Conservation (phyloP, 2,797 vertebrate genomes). For the Spheniscus humboldti region DNA sequence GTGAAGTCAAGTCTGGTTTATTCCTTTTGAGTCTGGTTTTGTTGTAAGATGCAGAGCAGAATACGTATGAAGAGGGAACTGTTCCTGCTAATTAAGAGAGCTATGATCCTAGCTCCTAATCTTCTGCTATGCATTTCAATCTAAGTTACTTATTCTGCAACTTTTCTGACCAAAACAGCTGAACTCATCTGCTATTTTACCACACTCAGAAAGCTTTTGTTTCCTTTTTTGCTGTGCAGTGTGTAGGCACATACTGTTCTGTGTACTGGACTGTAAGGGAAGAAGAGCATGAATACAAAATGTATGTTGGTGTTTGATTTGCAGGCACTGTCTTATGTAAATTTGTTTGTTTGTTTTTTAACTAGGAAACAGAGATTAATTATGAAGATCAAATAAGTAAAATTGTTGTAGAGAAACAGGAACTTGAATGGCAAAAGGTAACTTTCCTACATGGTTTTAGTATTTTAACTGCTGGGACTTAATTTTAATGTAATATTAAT, state of each 20-base stretch:
- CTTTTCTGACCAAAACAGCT: neutral
- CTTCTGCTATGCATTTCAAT: neutral
- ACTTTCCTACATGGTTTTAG: neutral
- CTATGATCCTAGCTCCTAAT: neutral
- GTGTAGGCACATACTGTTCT: neutral
- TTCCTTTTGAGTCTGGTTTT: neutral
- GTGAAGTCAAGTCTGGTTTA: neutral
- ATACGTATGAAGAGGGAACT: neutral
- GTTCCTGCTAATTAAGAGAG: neutral
- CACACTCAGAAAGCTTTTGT: neutral
- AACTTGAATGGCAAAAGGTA: slow-evolving; percentile 89
- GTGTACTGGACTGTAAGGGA: neutral
- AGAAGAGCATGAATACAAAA: neutral
- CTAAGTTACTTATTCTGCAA: neutral
- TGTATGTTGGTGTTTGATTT: neutral
- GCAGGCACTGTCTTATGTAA: neutral
- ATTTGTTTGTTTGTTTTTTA: slow-evolving; percentile 1
- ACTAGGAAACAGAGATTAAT: slow-evolving; percentile 83
- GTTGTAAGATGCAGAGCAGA: neutral
- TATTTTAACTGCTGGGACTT: neutral
- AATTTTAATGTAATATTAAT: neutral
- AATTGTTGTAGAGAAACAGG: slow-evolving; percentile 88
- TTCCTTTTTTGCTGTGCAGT: neutral
- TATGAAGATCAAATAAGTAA: slow-evolving; percentile 88
- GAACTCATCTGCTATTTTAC: neutral